Percentiles rank a stretch among this genome's conserved stretches.
Conservation (phyloP, 2,797 vertebrate species). For the Platalea minor region DNA sequence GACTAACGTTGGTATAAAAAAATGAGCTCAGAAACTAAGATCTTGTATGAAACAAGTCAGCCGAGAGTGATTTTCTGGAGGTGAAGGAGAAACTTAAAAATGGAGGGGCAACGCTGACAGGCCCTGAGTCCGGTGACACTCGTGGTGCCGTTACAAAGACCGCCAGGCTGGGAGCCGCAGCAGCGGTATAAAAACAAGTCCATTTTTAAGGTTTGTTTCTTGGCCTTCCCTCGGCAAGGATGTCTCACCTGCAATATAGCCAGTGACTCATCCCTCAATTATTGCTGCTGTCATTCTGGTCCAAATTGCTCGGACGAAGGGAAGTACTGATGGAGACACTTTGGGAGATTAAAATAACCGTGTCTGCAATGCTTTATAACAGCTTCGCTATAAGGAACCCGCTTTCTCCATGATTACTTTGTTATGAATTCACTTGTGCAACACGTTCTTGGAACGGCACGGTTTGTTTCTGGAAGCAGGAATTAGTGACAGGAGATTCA, state of each 20-base stretch:
- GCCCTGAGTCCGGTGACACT: neutral
- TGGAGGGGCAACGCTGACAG: fast-evolving
- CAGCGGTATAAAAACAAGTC: constrained; percentile 29
- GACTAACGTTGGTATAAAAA: neutral
- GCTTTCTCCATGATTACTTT: constrained; percentile 32
- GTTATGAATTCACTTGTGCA: constrained; percentile 57
- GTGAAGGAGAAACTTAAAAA: neutral
- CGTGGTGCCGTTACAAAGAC: neutral
- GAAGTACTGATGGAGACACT: constrained; percentile 56
- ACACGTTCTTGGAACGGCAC: constrained; percentile 54
- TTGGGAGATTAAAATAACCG: constrained; percentile 48
- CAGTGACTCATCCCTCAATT: constrained; percentile 67
- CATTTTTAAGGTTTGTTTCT: constrained; percentile 38
- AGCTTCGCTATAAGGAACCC: constrained; percentile 32
- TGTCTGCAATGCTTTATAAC: constrained; percentile 40
- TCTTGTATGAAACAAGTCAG: neutral
- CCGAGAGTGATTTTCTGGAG: neutral
- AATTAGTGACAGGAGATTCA: constrained; percentile 42
- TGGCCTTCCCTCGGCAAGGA: neutral
- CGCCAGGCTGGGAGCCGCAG: neutral
- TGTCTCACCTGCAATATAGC: constrained; percentile 51
- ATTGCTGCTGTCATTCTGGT: constrained; percentile 49
- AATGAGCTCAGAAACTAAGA: neutral
- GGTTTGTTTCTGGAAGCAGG: constrained; percentile 46
- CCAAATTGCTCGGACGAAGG: constrained; percentile 64